These are phyloP conservation scores for Chymomyza caudatula DNA, from an alignment of 2,888 invertebrate species.

Conservation along the genomic window DNA sequence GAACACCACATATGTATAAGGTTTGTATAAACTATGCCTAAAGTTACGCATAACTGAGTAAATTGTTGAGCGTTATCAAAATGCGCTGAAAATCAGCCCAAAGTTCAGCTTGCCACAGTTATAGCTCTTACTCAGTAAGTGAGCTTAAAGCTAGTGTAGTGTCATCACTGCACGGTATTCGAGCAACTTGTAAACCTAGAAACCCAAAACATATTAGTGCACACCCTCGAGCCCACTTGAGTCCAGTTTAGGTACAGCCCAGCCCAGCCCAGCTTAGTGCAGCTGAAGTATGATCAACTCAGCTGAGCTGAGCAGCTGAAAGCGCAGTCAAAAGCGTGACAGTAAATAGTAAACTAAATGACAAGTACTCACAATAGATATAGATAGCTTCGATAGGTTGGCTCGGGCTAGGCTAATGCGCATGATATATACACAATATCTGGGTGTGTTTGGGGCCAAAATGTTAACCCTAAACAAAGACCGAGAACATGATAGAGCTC, in stretches of 20 bases:
- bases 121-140: too few relatives aligned
- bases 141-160: not conserved
- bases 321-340: constrained; percentile 57
- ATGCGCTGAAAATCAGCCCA: too few relatives aligned
- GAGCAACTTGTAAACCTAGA: not conserved
- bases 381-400: constrained; percentile 23
- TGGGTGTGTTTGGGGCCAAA: constrained; percentile 69
- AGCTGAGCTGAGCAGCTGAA: not conserved
- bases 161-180: not conserved
- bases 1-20: too few relatives aligned
- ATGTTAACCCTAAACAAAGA: constrained; percentile 60
- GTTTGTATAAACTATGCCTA: too few relatives aligned
- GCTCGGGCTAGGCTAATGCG: not conserved
- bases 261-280: constrained; percentile 20
- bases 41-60: too few relatives aligned
- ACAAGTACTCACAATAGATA: constrained; percentile 61
- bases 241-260: constrained; percentile 19
- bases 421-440: constrained; percentile 12
- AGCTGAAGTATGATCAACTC: constrained; percentile 3
- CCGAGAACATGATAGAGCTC: constrained; percentile 6
- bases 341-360: constrained; percentile 71
- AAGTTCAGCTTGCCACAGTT: too few relatives aligned
- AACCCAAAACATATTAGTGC: not conserved
- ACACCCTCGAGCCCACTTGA: not conserved
- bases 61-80: too few relatives aligned